phyloP scores from a whole-genome alignment of 2,113 vertebrate species.

The Bos javanicus region DNA sequence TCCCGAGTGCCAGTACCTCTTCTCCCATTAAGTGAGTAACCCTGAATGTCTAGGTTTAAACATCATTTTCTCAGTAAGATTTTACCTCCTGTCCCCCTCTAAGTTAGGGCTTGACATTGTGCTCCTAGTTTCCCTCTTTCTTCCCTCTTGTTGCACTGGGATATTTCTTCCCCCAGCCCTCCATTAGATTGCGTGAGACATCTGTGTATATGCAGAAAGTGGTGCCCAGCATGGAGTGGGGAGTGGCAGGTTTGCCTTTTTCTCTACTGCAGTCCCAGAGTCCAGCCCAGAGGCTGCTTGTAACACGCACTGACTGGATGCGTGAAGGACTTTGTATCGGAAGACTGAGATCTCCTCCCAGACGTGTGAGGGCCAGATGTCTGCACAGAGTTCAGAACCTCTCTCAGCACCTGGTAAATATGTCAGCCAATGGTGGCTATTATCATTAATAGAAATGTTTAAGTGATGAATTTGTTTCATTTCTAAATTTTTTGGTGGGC shows the following conservation, averaged over 20 bases:
- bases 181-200: neutral
- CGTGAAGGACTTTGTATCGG: neutral
- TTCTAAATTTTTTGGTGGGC: neutral
- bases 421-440: neutral
- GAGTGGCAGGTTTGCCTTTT: neutral
- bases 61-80: neutral
- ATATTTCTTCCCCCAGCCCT: neutral
- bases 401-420: neutral
- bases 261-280: neutral
- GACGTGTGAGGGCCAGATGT: neutral
- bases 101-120: neutral
- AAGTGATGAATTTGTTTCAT: neutral
- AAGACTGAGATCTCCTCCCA: neutral
- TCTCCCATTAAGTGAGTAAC: neutral
- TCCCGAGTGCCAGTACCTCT: too few relatives aligned
- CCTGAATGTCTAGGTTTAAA: neutral
- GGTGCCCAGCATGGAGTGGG: accelerated
- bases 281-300: neutral
- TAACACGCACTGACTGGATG: neutral
- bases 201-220: neutral
- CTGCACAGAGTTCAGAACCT: neutral
- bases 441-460: neutral
- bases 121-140: neutral
- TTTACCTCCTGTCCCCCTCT: neutral
- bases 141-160: neutral